A percentile compares a stretch with the other conserved stretches of the same genome.
phyloP scores from a whole-genome alignment of 1,140 invertebrate genomes.

The Magallana ariakensis region DNA sequence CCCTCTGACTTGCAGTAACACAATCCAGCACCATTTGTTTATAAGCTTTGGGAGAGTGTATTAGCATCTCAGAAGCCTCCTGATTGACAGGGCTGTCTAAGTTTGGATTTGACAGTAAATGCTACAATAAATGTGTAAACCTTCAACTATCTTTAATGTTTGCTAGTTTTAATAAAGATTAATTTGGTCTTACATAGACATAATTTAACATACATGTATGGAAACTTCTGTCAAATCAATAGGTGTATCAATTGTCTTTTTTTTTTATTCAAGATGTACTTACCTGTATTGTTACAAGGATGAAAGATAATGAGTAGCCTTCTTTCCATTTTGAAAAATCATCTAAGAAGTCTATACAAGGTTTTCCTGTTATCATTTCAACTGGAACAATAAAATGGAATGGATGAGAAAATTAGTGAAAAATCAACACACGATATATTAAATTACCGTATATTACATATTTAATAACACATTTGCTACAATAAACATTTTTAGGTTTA shows the following conservation, averaged over 20 bases:
- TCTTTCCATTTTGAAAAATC: constrained; percentile 72
- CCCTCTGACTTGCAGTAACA: constrained; percentile 72
- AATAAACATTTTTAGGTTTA: too few relatives aligned
- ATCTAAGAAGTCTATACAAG: constrained; percentile 75
- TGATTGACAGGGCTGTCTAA: constrained; percentile 73
- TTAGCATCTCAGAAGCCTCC: constrained; percentile 74
- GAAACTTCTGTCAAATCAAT: too few relatives aligned
- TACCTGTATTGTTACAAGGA: constrained; percentile 73
- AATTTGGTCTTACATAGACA: too few relatives aligned
- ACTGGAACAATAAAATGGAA: constrained; percentile 72
- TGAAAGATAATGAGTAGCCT: constrained; percentile 66
- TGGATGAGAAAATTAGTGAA: not conserved
- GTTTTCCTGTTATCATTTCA: constrained; percentile 75
- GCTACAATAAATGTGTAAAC: constrained; percentile 58
- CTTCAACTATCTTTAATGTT: too few relatives aligned
- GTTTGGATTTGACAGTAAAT: constrained; percentile 73
- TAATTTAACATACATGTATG: too few relatives aligned
- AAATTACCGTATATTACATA: not conserved
- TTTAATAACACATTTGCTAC: not conserved
- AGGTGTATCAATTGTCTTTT: too few relatives aligned
- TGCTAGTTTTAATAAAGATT: too few relatives aligned
- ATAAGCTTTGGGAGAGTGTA: constrained; percentile 71
- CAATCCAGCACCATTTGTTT: constrained; percentile 76
- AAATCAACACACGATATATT: not conserved
- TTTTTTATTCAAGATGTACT: not conserved